These are phyloP conservation scores for Icerya purchasi DNA, from an alignment of 2,888 invertebrate species.

Conservation along the genomic window DNA sequence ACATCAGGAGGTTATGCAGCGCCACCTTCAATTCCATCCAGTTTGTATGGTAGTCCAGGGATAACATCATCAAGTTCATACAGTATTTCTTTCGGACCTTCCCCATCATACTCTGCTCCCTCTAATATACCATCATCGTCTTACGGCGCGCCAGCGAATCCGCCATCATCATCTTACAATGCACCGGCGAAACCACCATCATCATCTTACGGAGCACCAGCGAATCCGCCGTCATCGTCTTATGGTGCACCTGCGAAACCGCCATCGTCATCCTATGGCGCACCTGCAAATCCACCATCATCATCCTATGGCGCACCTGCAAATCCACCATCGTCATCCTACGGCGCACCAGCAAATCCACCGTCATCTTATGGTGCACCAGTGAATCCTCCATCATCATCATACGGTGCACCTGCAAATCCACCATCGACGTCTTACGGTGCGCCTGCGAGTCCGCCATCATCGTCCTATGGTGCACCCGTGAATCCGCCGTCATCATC, in stretches of 20 bases:
- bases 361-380: not conserved
- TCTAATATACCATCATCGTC: conserved; percentile 6
- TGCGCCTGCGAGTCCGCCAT: not conserved
- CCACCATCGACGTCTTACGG: conserved; percentile 8
- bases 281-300: conserved; percentile 22
- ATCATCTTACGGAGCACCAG: conserved; percentile 15
- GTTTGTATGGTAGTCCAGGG: conserved; percentile 13
- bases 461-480: not conserved
- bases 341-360: not conserved
- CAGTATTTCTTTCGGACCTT: conserved; percentile 16
- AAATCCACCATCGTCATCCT: conserved; percentile 7
- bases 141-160: conserved; percentile 13
- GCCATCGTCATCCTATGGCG: conserved; percentile 12
- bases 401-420: conserved; percentile 13
- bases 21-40: conserved; percentile 2
- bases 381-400: not conserved
- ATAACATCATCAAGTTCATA: conserved; percentile 11
- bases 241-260: conserved; percentile 11
- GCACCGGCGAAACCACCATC: conserved; percentile 14
- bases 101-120: conserved; percentile 19
- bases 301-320: conserved; percentile 9
- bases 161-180: conserved; percentile 16
- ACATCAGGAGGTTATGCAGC: conserved; percentile 4
- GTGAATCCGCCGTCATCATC: not conserved
- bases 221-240: conserved; percentile 23